Evolutionary conservation across 2,888 invertebrate species (phyloP).

Genomic region (Listrodromus nycthemerus): DNA sequence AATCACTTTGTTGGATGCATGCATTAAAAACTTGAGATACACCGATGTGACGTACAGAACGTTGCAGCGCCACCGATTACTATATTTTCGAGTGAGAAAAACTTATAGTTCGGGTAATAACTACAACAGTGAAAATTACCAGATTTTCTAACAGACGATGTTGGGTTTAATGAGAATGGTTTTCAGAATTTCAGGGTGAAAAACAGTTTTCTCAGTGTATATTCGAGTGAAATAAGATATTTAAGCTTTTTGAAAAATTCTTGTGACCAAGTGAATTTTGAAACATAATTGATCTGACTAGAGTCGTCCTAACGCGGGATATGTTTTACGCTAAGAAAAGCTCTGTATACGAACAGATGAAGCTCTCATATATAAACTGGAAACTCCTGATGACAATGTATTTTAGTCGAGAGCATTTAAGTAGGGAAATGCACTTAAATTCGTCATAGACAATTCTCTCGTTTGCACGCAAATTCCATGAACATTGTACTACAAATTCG

Average conservation of each 20-base stretch:
- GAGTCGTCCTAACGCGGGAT: not conserved
- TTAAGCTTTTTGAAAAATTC: not conserved
- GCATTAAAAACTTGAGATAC: too few relatives aligned
- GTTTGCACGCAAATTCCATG: constrained; percentile 36
- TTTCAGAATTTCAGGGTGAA: too few relatives aligned
- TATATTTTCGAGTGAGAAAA: too few relatives aligned
- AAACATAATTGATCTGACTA: not conserved
- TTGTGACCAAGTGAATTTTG: not conserved
- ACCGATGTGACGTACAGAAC: too few relatives aligned
- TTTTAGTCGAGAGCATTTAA: not conserved
- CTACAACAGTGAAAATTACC: too few relatives aligned
- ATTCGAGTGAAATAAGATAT: not conserved
- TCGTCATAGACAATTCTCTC: not conserved
- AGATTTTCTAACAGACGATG: too few relatives aligned
- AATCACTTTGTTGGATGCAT: too few relatives aligned
- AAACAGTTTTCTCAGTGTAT: too few relatives aligned
- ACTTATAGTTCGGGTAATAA: too few relatives aligned
- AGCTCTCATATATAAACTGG: constrained; percentile 4
- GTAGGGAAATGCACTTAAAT: constrained; percentile 7
- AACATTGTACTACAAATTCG: constrained; percentile 29
- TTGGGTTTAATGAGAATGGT: too few relatives aligned
- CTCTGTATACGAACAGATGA: not conserved
- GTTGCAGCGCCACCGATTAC: too few relatives aligned
- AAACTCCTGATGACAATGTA: constrained; percentile 1
- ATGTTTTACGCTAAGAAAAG: not conserved